phyloP scores from a whole-genome alignment of 2,888 invertebrate genomes.

The Sinopyrophorus schimmeli region DNA sequence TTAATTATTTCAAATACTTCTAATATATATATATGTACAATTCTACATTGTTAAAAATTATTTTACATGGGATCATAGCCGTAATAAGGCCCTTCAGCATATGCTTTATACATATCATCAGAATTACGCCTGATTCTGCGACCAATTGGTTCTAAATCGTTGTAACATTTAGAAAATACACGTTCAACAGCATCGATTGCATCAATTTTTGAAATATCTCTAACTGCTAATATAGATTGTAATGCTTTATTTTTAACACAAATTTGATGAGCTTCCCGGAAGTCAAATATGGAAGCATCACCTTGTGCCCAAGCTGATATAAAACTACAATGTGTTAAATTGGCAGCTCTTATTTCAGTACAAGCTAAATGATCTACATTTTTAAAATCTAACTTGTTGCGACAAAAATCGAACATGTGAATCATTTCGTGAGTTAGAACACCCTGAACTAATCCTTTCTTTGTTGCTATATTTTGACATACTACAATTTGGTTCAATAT shows the following conservation, averaged over 20 bases:
- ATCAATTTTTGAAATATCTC: slow-evolving; percentile 71
- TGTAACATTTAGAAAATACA: slow-evolving; percentile 89
- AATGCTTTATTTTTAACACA: slow-evolving; percentile 91
- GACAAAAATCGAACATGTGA: slow-evolving; percentile 95
- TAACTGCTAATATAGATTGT: slow-evolving; percentile 79
- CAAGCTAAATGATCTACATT: slow-evolving; percentile 93
- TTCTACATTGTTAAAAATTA: background rate
- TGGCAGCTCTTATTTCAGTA: slow-evolving; percentile 93
- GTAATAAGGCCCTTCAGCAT: slow-evolving; percentile 74
- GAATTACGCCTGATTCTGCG: slow-evolving; percentile 75
- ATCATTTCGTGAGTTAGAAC: slow-evolving; percentile 91
- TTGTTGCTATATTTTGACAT: slow-evolving; percentile 82
- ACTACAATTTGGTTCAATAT: slow-evolving; percentile 85
- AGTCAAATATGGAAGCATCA: slow-evolving; percentile 70
- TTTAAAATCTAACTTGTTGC: slow-evolving; percentile 83
- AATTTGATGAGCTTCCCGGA: slow-evolving; percentile 78
- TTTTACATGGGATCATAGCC: slow-evolving; percentile 65
- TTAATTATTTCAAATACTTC: too few relatives aligned
- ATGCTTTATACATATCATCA: slow-evolving; percentile 74
- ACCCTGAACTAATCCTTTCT: slow-evolving; percentile 72
- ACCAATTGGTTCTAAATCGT: slow-evolving; percentile 91
- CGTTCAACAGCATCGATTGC: slow-evolving; percentile 79
- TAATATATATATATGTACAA: background rate
- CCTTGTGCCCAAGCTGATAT: slow-evolving; percentile 78
- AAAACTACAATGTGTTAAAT: slow-evolving; percentile 90